These are phyloP conservation scores for Romanogobio albipinnatus DNA, from an alignment of 2,113 vertebrate genomes.

Conservation along the genomic window DNA sequence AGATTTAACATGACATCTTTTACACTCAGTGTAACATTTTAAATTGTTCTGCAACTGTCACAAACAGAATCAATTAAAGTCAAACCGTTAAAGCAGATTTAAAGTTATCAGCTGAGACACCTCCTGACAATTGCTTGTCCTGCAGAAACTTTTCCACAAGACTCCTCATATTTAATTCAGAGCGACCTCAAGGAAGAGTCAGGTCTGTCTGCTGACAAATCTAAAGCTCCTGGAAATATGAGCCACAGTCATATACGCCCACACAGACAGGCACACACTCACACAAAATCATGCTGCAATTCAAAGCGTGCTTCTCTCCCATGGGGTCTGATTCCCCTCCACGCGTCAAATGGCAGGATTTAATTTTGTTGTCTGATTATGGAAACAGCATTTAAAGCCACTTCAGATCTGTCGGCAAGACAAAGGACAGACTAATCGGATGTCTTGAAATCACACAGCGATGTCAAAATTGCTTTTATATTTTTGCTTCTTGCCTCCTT, in stretches of 20 bases:
- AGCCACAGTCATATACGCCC: background rate
- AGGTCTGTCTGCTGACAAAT: conserved; percentile 27
- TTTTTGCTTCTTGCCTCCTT: conserved; percentile 1
- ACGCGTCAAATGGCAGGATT: background rate
- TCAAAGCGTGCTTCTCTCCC: conserved; percentile 15
- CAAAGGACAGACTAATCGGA: background rate
- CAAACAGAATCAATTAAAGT: conserved; percentile 26
- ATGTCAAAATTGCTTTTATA: conserved; percentile 7
- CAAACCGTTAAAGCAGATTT: background rate
- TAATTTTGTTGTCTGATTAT: conserved; percentile 6
- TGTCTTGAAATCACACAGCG: conserved; percentile 11
- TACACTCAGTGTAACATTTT: background rate
- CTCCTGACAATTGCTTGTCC: conserved; percentile 28
- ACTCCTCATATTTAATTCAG: conserved; percentile 42
- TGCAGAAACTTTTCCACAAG: conserved; percentile 29
- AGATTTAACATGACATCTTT: background rate
- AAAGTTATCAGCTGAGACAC: background rate
- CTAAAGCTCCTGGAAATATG: conserved; percentile 17
- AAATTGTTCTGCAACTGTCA: background rate
- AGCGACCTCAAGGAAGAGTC: conserved; percentile 25
- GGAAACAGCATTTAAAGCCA: conserved; percentile 2
- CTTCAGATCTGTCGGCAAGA: background rate
- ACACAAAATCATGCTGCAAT: background rate
- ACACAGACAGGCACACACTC: conserved; percentile 1
- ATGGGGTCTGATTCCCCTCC: background rate